A percentile compares a stretch with the other conserved stretches of the same genome.
Conservation (phyloP, 2,797 vertebrate genomes). For the Epinephelus malabaricus region DNA sequence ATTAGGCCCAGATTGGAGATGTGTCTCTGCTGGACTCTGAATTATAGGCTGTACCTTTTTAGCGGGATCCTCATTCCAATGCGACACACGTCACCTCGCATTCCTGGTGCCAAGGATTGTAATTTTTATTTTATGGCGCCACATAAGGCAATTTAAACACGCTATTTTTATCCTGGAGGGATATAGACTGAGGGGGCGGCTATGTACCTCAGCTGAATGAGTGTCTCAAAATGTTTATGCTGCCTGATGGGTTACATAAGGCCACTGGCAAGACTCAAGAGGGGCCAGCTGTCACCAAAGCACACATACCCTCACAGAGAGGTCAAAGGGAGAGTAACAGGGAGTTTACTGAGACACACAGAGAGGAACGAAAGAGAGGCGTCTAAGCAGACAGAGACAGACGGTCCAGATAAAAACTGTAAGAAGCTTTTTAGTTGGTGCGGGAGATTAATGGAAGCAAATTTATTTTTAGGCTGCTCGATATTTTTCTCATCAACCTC, state of each 20-base stretch:
- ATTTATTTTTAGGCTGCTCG: constrained; percentile 51
- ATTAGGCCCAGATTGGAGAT: constrained; percentile 76
- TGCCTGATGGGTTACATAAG: constrained; percentile 72
- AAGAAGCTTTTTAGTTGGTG: constrained; percentile 57
- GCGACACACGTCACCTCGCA: constrained; percentile 21
- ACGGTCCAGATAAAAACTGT: constrained; percentile 35
- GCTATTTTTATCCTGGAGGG: constrained; percentile 39
- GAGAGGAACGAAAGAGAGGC: constrained; percentile 30
- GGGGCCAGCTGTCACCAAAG: constrained; percentile 74
- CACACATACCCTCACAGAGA: constrained; percentile 39
- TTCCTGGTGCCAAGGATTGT: background rate
- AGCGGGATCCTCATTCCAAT: constrained; percentile 51
- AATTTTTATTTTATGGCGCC: constrained; percentile 10
- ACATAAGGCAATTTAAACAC: constrained; percentile 25
- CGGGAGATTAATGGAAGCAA: constrained; percentile 57
- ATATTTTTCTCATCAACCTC: constrained; percentile 43
- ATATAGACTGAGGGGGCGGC: background rate
- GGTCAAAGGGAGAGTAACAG: constrained; percentile 36
- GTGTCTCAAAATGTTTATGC: constrained; percentile 53
- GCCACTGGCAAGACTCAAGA: constrained; percentile 61
- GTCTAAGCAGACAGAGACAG: constrained; percentile 46
- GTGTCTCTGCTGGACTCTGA: constrained; percentile 58
- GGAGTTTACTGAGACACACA: constrained; percentile 42
- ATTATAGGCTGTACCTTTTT: constrained; percentile 56
- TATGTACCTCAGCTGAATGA: constrained; percentile 41